Evolutionary conservation across 2,797 vertebrate species (phyloP).

Genomic region (Sparus aurata): DNA sequence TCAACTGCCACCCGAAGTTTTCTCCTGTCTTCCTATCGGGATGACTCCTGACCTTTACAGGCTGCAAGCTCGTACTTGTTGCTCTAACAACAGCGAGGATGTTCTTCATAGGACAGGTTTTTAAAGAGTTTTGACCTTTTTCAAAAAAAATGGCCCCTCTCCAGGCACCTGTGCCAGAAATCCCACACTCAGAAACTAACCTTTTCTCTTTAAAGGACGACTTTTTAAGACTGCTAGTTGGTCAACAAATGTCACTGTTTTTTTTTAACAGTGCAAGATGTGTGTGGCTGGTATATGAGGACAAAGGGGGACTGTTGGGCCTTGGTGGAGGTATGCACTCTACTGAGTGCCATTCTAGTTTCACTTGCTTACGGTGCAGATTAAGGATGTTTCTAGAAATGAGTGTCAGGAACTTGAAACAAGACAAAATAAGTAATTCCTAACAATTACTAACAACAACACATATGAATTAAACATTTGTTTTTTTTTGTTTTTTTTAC

Average conservation of each 20-base stretch:
- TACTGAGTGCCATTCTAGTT: neutral
- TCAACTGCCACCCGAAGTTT: neutral
- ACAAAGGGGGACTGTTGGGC: too few relatives aligned
- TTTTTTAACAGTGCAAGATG: too few relatives aligned
- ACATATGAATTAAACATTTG: too few relatives aligned
- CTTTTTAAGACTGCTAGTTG: too few relatives aligned
- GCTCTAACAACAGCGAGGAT: neutral
- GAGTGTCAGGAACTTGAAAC: neutral
- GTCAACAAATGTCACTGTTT: too few relatives aligned
- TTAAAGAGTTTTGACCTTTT: neutral
- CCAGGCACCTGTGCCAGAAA: neutral
- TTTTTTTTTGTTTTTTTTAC: too few relatives aligned
- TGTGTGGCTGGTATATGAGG: too few relatives aligned
- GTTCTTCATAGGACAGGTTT: neutral
- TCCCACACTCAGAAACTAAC: too few relatives aligned
- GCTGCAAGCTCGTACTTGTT: neutral
- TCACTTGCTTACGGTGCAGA: neutral
- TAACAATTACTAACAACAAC: too few relatives aligned
- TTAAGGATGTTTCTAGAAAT: neutral
- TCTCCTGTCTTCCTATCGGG: neutral
- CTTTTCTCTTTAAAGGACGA: too few relatives aligned
- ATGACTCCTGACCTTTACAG: constrained; percentile 1
- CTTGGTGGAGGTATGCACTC: too few relatives aligned
- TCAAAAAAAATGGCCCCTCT: neutral
- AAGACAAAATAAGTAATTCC: neutral